Evolutionary conservation across 1,140 invertebrate genomes (phyloP), one percentile per base, ranked within the genome.

Genomic region (Panagrolaimus sp.): DNA sequence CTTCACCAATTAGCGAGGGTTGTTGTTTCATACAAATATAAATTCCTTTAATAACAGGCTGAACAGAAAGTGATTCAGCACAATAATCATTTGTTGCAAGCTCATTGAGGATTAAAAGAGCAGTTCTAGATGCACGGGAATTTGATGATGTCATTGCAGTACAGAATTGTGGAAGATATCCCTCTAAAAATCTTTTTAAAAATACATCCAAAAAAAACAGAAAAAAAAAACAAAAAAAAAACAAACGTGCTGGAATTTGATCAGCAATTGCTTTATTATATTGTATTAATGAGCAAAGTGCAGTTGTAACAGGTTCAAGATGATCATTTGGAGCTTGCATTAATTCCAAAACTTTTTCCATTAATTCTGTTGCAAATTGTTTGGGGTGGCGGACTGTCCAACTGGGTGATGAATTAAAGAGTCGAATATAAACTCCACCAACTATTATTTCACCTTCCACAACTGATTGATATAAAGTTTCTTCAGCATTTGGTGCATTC

Each of bases 381-480:
- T 84, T 85, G 5, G 86, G 86, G 67, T 81, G 92, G 48, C 95
- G 87, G 27, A 98, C 85, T 61, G 91, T 91, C 95, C 95, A 98
- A 61, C 90, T 90, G 20, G 96, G 94, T 88, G 95, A 97, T 68
- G 90, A 88, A 68, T 96, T 90, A 83, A 94, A 97, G 67, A 99
- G 87, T 70, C 93, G 88, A 14, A 99, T 87, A 86, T 95, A 98
- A 66, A 99, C 94, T 38, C 95, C 96, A 62, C 91, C 93, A 53
- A 98, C 90, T 31, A 94, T 89, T 67, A 95, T 86, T 84, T 98
- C 93, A 66, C 89, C 89, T 16, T 87, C 87, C 1, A 87, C 85
- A 48, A 83, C 63, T 31, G 72, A 72, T 51, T 75, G 75, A 14
- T 79, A 78, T 0, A 80, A 78, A 20, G 78, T 14, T 48, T 47